Percentiles rank a stretch among this genome's conserved stretches.
phyloP scores from a whole-genome alignment of 2,888 invertebrate species.

The Drosophila subquinaria region DNA sequence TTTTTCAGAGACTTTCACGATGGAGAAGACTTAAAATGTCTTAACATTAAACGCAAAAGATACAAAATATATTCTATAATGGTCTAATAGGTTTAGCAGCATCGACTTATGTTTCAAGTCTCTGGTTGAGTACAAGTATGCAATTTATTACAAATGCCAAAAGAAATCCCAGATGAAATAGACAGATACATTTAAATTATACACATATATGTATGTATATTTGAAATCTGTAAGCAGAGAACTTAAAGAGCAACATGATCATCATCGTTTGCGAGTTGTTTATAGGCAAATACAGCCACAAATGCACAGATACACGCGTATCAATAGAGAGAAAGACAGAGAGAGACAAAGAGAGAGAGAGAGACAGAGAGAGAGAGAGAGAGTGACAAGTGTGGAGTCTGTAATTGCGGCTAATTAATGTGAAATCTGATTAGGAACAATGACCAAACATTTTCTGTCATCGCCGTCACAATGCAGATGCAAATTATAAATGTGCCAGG shows the following conservation, averaged over 20 bases:
- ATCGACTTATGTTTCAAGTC: too few relatives aligned
- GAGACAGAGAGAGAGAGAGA: neutral
- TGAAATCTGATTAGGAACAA: slow-evolving; percentile 45
- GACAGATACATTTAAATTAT: neutral
- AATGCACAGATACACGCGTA: slow-evolving; percentile 16
- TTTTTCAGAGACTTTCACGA: too few relatives aligned
- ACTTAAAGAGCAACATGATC: slow-evolving; percentile 3
- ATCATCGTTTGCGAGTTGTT: slow-evolving; percentile 5
- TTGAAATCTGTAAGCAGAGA: slow-evolving; percentile 4
- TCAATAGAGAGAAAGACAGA: neutral
- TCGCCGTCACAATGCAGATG: slow-evolving; percentile 3
- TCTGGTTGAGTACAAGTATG: too few relatives aligned
- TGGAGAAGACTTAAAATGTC: too few relatives aligned
- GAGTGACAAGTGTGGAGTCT: neutral
- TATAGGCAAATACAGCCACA: slow-evolving; percentile 45
- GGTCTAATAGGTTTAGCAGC: too few relatives aligned
- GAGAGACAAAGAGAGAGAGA: neutral
- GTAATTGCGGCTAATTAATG: slow-evolving; percentile 66
- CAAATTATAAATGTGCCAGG: slow-evolving; percentile 12
- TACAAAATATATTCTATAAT: too few relatives aligned
- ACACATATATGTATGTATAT: neutral
- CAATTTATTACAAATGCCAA: slow-evolving; percentile 26
- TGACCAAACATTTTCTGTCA: slow-evolving; percentile 14
- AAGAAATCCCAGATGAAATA: slow-evolving; percentile 32
- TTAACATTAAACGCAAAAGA: too few relatives aligned